Conservation (phyloP, 53 echinoderm and acorn worm genomes). For the Patiria pectinifera region DNA sequence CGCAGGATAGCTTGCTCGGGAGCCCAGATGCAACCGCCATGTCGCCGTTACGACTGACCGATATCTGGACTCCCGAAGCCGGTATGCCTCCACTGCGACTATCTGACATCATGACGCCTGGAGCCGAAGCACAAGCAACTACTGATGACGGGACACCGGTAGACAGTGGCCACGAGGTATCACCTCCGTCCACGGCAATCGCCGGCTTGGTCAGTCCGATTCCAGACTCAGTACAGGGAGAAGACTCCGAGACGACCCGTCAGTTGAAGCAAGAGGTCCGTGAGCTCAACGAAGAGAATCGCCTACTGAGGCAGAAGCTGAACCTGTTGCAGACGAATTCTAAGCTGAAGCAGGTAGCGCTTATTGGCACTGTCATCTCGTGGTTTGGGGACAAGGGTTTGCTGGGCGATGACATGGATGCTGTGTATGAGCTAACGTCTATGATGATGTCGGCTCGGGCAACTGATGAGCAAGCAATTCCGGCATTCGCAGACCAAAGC, state of each 20-base stretch:
- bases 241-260: neutral
- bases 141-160: neutral
- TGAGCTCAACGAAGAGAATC: slow-evolving; percentile 56
- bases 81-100: slow-evolving; percentile 21
- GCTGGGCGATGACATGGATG: slow-evolving; percentile 21
- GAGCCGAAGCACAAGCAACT: no score
- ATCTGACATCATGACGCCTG: slow-evolving; percentile 34
- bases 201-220: slow-evolving; percentile 4
- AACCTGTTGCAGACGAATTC: slow-evolving; percentile 58
- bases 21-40: neutral
- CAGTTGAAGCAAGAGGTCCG: slow-evolving; percentile 11
- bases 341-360: slow-evolving; percentile 62
- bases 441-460: slow-evolving; percentile 38
- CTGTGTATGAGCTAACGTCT: neutral
- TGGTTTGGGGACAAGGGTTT: slow-evolving; percentile 68
- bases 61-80: neutral
- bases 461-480: slow-evolving; percentile 2
- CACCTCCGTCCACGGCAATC: slow-evolving; percentile 12
- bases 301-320: slow-evolving; percentile 65
- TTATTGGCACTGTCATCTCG: slow-evolving; percentile 55
- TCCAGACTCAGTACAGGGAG: neutral
- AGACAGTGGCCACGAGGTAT: neutral
- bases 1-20: neutral
- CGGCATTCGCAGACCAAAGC: neutral
- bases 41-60: neutral